Percentiles rank a stretch among this genome's conserved stretches.
Conservation (phyloP, 2,888 invertebrate genomes). For the Tenthredo notha region DNA sequence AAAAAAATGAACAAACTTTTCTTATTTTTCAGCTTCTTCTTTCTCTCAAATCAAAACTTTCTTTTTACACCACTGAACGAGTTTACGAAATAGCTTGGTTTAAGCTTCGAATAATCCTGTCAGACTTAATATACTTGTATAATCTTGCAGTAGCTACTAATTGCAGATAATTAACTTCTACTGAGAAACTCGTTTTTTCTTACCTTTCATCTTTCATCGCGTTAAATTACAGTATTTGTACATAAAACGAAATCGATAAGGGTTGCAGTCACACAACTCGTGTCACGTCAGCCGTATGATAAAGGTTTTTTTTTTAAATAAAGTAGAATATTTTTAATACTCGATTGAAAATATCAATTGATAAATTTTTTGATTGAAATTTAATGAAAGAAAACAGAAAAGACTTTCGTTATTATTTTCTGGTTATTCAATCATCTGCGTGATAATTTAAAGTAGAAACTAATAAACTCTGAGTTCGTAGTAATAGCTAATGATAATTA, state of each 20-base stretch:
- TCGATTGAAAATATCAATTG: neutral
- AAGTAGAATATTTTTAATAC: neutral
- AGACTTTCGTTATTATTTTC: neutral
- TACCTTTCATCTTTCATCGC: neutral
- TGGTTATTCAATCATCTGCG: neutral
- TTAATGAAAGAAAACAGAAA: no score
- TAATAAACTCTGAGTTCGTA: neutral
- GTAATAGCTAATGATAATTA: no score
- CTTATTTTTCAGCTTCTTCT: neutral
- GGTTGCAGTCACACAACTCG: neutral
- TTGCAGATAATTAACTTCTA: neutral
- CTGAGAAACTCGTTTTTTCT: neutral
- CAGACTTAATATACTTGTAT: neutral
- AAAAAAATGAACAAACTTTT: constrained; percentile 26
- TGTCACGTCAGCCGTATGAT: neutral
- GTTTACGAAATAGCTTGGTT: neutral
- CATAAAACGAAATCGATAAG: neutral
- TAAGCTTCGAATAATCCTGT: neutral
- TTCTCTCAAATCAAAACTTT: constrained; percentile 20
- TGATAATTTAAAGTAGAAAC: neutral
- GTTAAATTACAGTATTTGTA: neutral
- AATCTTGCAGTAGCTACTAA: neutral
- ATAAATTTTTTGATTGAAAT: no score
- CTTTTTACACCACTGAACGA: neutral
- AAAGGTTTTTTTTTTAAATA: neutral